Base-by-base conservation (phyloP, 2,797 vertebrate genomes). In the Tamandua tetradactyla region DNA sequence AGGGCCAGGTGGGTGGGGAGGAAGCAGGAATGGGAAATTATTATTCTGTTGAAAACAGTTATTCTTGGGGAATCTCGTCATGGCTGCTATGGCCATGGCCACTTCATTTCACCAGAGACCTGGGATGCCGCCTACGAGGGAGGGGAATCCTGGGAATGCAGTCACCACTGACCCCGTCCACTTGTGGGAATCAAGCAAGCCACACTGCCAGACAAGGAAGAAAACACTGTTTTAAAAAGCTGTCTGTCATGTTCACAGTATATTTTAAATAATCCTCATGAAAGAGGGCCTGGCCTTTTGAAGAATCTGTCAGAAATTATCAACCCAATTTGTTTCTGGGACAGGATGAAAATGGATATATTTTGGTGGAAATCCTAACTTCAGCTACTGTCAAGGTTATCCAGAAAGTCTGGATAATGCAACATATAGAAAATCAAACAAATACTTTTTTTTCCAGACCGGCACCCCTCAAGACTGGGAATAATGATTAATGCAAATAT, bases 11-110 rank as follows among this genome's bases (percentile, higher is more conserved):
- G 95, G 87, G 92, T 83, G 61, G 52, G 68, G 42, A 95, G 69
- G 72, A 95, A 95, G 55, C 52, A 94, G 90, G 94, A 93, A 72
- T 47, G 57, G 55, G 61, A 94, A 91, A 57, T 64, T 32, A 49
- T 83, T 49, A 37, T 55, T 57, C 22, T n/a, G 64, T 80, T 74
- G 69, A 81, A 96, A 64, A 55, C 14, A 71, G 42, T 87, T 85
- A 42, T 61, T 91, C 61, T 27, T 25, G 61, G 72, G 85, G 71
- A 52, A n/a, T 55, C 76, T 89, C 86, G 32, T 5, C 61, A 35
- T 57, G 68, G 62, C 42, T 78, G 62, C 20, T 30, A 23, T 49
- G 78, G 57, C 14, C 17, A 11, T 74, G 71, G 32, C 69, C 27
- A 88, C 82, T 86, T 86, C 44, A 85, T 35, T 62, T 95, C 40